Percentiles rank a stretch among this genome's conserved stretches.
Evolutionary conservation across 2,113 vertebrate genomes (phyloP).

Genomic region (Seriola dumerili): DNA sequence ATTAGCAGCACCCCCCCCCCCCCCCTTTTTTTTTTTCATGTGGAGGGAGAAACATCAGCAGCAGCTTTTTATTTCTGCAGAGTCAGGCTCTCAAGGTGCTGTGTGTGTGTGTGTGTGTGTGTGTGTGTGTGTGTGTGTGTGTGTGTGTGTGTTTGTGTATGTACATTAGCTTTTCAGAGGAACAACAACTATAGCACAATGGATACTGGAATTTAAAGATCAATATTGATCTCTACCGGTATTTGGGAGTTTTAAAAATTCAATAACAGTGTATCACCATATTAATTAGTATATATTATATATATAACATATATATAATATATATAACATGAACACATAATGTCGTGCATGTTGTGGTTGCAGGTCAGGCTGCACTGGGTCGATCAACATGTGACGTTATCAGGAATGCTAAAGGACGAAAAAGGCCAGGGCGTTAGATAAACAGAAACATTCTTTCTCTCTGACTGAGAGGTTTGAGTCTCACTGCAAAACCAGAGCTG

Average conservation of each 20-base stretch:
- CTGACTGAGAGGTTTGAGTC: constrained; percentile 42
- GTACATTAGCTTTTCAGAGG: too few relatives aligned
- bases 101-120: constrained; percentile 44
- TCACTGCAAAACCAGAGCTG: constrained; percentile 6
- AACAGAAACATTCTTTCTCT: constrained; percentile 73
- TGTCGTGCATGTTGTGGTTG: constrained; percentile 42
- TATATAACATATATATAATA: too few relatives aligned
- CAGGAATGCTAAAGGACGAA: constrained; percentile 47
- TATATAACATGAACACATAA: too few relatives aligned
- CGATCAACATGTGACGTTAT: constrained; percentile 58
- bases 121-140: constrained; percentile 17
- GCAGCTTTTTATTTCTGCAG: constrained; percentile 43
- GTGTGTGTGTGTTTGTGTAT: constrained; percentile 23
- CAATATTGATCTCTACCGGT: too few relatives aligned
- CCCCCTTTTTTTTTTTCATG: constrained; percentile 1
- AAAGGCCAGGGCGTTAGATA: constrained; percentile 57
- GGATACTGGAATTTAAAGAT: not conserved
- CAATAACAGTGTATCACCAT: too few relatives aligned
- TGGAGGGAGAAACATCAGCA: constrained; percentile 45
- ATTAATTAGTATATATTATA: too few relatives aligned
- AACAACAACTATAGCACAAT: fast-evolving
- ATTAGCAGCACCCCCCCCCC: constrained; percentile 3
- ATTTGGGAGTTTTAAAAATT: too few relatives aligned
- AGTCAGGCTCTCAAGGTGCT: constrained; percentile 26
- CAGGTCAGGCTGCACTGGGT: constrained; percentile 11